Evolutionary conservation across 2,113 vertebrate genomes (phyloP).

Genomic region (Muscicapa adusta): DNA sequence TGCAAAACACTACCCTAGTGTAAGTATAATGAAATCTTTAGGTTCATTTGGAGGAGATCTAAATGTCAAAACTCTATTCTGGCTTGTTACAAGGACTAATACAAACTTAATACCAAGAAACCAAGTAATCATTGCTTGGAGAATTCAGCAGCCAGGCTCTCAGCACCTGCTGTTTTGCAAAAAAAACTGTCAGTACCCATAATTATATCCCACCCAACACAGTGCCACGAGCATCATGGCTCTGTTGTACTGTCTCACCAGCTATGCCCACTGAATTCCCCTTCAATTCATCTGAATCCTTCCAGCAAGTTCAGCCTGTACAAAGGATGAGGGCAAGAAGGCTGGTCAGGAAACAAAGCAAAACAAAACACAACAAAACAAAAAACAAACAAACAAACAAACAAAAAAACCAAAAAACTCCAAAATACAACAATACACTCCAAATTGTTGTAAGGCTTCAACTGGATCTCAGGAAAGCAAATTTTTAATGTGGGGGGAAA

Average conservation of each 20-base stretch:
- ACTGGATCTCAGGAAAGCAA: neutral
- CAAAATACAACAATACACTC: neutral
- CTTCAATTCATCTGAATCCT: neutral
- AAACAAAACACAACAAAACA: too few relatives aligned
- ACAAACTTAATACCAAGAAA: neutral
- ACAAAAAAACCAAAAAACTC: too few relatives aligned
- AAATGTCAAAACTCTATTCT: slow-evolving; percentile 67
- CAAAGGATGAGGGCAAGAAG: neutral
- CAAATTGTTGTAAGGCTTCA: neutral
- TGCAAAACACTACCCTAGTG: slow-evolving; percentile 48
- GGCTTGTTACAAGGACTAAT: neutral
- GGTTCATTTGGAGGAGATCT: slow-evolving; percentile 68
- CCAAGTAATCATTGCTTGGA: neutral
- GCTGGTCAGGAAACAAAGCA: too few relatives aligned
- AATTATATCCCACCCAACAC: neutral
- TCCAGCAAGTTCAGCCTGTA: neutral
- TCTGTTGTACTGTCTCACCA: neutral
- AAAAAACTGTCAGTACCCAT: neutral
- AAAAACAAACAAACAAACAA: neutral
- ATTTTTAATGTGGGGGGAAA: neutral
- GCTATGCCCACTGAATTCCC: neutral
- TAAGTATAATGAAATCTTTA: slow-evolving; percentile 65
- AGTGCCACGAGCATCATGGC: neutral
- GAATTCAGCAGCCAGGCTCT: neutral
- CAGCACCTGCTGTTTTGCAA: neutral